These are phyloP conservation scores for Coreoperca whiteheadi DNA, from an alignment of 2,113 vertebrate genomes.

Conservation along the genomic window DNA sequence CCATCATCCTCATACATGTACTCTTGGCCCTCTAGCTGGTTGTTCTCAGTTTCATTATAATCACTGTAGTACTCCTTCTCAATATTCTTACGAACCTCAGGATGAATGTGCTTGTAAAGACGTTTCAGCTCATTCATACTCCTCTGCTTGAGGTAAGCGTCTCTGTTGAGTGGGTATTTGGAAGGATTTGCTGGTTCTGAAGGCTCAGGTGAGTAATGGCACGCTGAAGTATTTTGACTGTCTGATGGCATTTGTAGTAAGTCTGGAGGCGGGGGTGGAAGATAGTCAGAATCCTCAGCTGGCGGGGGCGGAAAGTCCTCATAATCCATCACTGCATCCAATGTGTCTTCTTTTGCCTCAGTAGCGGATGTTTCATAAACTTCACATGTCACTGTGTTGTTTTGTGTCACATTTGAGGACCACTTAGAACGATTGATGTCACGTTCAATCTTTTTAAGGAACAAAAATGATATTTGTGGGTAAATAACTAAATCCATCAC, in stretches of 20 bases:
- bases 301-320: constrained; percentile 81
- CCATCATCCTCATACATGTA: constrained; percentile 85
- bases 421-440: constrained; percentile 85
- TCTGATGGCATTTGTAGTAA: constrained; percentile 84
- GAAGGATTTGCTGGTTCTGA: constrained; percentile 64
- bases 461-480: constrained; percentile 61
- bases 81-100: constrained; percentile 88
- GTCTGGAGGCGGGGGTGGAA: constrained; percentile 85
- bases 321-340: constrained; percentile 63
- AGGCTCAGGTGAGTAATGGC: constrained; percentile 84
- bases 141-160: constrained; percentile 86
- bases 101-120: constrained; percentile 89
- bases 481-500: constrained; percentile 35
- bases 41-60: constrained; percentile 80
- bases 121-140: constrained; percentile 88
- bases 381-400: constrained; percentile 69
- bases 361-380: constrained; percentile 65
- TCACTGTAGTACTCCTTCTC: constrained; percentile 86
- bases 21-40: constrained; percentile 76
- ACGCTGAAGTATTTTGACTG: constrained; percentile 71
- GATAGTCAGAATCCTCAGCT: constrained; percentile 82
- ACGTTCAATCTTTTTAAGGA: constrained; percentile 87
- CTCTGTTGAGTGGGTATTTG: constrained; percentile 79
- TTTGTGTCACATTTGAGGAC: constrained; percentile 80
- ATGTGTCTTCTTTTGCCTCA: constrained; percentile 57